Conservation (phyloP, 2,888 invertebrate species). For the Candidula unifasciata region DNA sequence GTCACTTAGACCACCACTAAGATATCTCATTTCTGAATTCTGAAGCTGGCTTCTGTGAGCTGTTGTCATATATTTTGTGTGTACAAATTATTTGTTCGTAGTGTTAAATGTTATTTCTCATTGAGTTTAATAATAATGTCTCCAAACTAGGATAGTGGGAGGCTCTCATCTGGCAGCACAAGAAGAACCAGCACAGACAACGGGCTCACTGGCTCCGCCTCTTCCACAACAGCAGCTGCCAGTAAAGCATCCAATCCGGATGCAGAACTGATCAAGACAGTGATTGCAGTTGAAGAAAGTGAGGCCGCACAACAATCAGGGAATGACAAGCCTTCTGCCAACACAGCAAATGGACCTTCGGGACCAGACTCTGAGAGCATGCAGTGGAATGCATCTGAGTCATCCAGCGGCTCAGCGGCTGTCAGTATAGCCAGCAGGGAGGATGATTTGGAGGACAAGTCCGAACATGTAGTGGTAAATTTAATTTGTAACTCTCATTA, state of each 20-base stretch:
- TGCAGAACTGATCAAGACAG: slow-evolving; percentile 50
- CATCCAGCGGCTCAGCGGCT: slow-evolving; percentile 33
- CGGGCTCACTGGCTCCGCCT: background rate
- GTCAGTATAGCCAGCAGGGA: slow-evolving; percentile 32
- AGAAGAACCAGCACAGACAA: slow-evolving; percentile 53
- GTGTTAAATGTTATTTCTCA: too few species aligned
- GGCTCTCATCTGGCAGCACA: slow-evolving; percentile 46
- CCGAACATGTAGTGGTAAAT: slow-evolving; percentile 22
- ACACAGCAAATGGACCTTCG: slow-evolving; percentile 25
- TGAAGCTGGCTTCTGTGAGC: too few species aligned
- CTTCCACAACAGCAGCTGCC: slow-evolving; percentile 54
- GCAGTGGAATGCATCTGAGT: slow-evolving; percentile 51
- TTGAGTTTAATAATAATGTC: background rate
- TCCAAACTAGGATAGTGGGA: slow-evolving; percentile 43
- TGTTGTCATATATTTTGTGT: too few species aligned
- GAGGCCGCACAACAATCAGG: slow-evolving; percentile 56
- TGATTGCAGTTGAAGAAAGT: slow-evolving; percentile 51
- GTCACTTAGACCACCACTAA: too few species aligned
- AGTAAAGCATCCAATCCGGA: slow-evolving; percentile 62
- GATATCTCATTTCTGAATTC: too few species aligned
- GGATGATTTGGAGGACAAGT: slow-evolving; percentile 42
- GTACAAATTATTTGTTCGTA: too few species aligned
- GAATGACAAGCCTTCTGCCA: slow-evolving; percentile 12
- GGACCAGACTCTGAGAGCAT: slow-evolving; percentile 49
- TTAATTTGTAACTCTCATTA: background rate